A percentile compares a stretch with the other conserved stretches of the same genome.
phyloP scores from a whole-genome alignment of 2,113 vertebrate genomes.

The Spilogale gracilis region DNA sequence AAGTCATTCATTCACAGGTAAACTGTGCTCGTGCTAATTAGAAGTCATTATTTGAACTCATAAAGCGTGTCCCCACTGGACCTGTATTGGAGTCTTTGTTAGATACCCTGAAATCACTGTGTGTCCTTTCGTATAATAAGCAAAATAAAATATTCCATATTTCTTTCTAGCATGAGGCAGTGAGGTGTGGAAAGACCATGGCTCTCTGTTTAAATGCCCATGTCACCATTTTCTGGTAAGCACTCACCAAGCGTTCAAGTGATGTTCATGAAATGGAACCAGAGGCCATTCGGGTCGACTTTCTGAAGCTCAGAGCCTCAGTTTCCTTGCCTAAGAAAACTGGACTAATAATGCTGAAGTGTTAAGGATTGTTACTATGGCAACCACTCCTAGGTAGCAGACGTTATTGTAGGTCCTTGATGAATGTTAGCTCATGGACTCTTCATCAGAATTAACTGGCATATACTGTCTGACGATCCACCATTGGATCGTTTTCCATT shows the following conservation, averaged over 20 bases:
- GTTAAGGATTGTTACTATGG: background rate
- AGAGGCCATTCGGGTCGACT: background rate
- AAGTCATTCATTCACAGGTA: slow-evolving; percentile 62
- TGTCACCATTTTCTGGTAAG: background rate
- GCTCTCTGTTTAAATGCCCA: background rate
- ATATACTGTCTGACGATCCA: background rate
- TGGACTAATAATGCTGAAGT: background rate
- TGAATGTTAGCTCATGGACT: background rate
- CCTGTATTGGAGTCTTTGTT: slow-evolving; percentile 54
- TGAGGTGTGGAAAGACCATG: background rate
- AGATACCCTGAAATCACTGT: background rate
- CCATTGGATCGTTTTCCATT: background rate
- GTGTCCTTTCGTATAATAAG: slow-evolving; percentile 50
- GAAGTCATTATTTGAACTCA: slow-evolving; percentile 63
- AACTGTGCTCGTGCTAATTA: slow-evolving; percentile 55
- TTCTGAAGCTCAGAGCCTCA: background rate
- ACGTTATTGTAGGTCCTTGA: background rate
- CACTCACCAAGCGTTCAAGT: background rate
- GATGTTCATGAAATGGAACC: background rate
- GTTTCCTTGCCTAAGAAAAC: background rate
- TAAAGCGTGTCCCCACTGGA: background rate
- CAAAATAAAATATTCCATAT: background rate
- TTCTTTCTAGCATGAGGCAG: background rate
- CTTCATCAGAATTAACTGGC: background rate
- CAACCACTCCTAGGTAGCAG: background rate